Percentiles rank a stretch among this genome's conserved stretches.
These are phyloP conservation scores for Catharus ustulatus DNA, from an alignment of 2,797 vertebrate genomes.

Conservation along the genomic window DNA sequence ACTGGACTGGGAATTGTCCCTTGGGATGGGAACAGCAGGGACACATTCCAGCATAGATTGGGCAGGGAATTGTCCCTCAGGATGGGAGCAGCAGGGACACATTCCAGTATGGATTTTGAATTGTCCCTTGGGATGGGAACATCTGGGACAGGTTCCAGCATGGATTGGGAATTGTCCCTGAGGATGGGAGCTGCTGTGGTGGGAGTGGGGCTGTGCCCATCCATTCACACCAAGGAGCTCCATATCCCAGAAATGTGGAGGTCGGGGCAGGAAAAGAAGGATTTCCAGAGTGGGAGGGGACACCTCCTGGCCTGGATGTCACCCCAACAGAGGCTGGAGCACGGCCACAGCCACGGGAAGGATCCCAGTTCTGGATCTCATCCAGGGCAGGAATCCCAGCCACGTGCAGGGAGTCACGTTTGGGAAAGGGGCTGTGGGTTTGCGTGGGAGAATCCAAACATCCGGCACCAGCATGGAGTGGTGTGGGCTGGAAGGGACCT, in stretches of 20 bases:
- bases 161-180: no score
- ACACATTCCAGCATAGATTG: no score
- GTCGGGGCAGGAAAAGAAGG: not conserved
- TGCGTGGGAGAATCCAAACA: rapidly evolving
- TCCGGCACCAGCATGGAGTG: rapidly evolving
- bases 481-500: not conserved
- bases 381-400: not conserved
- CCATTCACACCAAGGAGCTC: rapidly evolving
- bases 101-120: no score
- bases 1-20: no score
- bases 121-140: no score
- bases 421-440: not conserved
- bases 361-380: rapidly evolving
- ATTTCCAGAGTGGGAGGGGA: not conserved
- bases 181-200: not conserved
- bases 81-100: no score
- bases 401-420: rapidly evolving
- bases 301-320: not conserved
- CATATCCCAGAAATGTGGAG: rapidly evolving
- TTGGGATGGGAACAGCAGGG: no score
- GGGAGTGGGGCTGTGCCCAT: not conserved
- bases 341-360: not conserved
- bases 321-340: not conserved
- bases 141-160: no score
- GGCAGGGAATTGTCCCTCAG: no score